phyloP scores from a whole-genome alignment of 2,888 invertebrate genomes.

The Drosophila formosana region DNA sequence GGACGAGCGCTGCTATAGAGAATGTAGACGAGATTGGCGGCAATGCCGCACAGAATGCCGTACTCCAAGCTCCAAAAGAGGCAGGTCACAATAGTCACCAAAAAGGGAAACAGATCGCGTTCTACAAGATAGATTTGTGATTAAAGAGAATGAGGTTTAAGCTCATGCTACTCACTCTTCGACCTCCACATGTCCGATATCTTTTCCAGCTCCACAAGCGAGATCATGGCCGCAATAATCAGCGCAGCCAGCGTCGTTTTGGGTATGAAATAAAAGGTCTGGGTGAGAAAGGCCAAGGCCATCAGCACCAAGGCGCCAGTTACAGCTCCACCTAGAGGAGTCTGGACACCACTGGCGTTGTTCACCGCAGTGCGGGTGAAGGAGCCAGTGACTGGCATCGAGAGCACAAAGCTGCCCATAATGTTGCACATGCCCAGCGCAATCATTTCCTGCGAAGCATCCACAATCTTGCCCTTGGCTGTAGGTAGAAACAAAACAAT shows the following conservation, averaged over 20 bases:
- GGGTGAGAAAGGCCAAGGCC: slow-evolving; percentile 92
- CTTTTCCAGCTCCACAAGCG: slow-evolving; percentile 90
- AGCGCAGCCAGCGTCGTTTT: slow-evolving; percentile 94
- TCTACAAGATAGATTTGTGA: slow-evolving; percentile 86
- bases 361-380: slow-evolving; percentile 96
- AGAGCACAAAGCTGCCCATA: slow-evolving; percentile 91
- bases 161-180: slow-evolving; percentile 88
- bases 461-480: slow-evolving; percentile 92
- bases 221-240: slow-evolving; percentile 95
- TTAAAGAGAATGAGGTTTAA: background rate
- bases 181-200: slow-evolving; percentile 91
- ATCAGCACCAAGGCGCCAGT: slow-evolving; percentile 92
- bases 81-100: slow-evolving; percentile 93
- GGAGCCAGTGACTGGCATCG: slow-evolving; percentile 95
- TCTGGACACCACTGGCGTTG: slow-evolving; percentile 94
- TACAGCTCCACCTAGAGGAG: slow-evolving; percentile 92
- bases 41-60: slow-evolving; percentile 94
- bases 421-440: slow-evolving; percentile 94
- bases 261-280: slow-evolving; percentile 94
- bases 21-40: slow-evolving; percentile 92
- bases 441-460: slow-evolving; percentile 96
- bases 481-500: background rate
- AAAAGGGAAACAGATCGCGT: slow-evolving; percentile 93
- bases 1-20: slow-evolving; percentile 94
- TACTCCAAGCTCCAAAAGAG: slow-evolving; percentile 93